Percentiles rank a stretch among this genome's conserved stretches.
Conservation (phyloP, 2,888 invertebrate species). For the Torymus auratus region DNA sequence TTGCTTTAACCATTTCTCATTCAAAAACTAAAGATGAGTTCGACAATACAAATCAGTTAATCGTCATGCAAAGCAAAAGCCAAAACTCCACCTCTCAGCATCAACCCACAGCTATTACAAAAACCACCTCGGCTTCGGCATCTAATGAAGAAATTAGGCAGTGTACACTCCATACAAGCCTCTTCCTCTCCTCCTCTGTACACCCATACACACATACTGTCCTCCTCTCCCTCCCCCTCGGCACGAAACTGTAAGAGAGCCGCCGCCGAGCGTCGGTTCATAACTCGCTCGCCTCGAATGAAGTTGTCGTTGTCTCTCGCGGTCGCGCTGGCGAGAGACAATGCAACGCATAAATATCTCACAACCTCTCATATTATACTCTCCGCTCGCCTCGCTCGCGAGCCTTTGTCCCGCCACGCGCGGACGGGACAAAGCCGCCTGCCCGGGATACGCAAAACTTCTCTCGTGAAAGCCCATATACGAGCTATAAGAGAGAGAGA, state of each 20-base stretch:
- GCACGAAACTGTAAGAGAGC: constrained; percentile 1
- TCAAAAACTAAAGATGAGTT: no score
- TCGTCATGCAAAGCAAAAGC: no score
- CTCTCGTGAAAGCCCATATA: constrained; percentile 39
- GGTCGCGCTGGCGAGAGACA: constrained; percentile 67
- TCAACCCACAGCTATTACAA: no score
- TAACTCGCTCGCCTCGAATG: constrained; percentile 72
- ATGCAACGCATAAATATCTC: constrained; percentile 76
- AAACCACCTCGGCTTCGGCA: not conserved
- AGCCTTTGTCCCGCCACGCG: not conserved
- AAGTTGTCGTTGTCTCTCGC: constrained; percentile 74
- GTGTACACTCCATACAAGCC: not conserved
- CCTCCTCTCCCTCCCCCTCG: not conserved
- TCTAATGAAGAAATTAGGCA: constrained; percentile 47
- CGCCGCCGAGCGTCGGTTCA: constrained; percentile 65
- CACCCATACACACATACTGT: not conserved
- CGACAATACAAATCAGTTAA: no score
- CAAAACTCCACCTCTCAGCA: no score
- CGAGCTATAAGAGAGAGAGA: not conserved
- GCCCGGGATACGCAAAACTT: constrained; percentile 55
- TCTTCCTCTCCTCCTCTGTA: not conserved
- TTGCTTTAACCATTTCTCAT: no score
- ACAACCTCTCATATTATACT: constrained; percentile 71
- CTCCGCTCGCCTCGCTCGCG: constrained; percentile 25
- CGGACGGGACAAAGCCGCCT: constrained; percentile 54